Conservation (phyloP, 2,113 vertebrate species). For the Casuarius casuarius region DNA sequence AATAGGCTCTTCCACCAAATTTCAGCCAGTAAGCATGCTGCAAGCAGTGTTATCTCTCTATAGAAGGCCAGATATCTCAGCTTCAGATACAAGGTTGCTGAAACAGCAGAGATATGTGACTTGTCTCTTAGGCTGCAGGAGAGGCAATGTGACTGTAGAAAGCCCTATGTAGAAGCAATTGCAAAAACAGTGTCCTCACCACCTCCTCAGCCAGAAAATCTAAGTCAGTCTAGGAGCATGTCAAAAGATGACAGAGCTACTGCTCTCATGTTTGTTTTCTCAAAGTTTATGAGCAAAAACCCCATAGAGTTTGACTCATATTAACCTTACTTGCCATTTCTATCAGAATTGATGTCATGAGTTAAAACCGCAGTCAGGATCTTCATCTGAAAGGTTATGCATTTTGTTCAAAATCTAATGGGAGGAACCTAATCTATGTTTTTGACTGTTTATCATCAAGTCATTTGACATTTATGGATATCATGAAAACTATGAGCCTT, state of each 20-base stretch:
- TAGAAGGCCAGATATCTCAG: not conserved
- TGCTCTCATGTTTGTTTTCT: not conserved
- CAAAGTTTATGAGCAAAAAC: slow-evolving; percentile 18
- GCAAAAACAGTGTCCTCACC: not conserved
- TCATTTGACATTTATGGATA: not conserved
- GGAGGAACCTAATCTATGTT: not conserved
- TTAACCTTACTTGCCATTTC: not conserved
- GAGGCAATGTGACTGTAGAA: not conserved
- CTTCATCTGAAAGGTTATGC: not conserved
- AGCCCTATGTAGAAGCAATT: not conserved
- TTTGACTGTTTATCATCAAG: not conserved
- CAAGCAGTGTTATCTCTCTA: not conserved
- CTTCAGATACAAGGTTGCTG: not conserved
- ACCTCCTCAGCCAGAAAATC: not conserved
- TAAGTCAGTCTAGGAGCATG: not conserved
- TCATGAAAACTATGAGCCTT: not conserved
- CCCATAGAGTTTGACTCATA: not conserved
- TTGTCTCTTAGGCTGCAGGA: not conserved
- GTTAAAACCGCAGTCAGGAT: not conserved
- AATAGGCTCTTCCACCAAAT: not conserved
- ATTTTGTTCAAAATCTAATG: not conserved
- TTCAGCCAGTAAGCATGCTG: not conserved
- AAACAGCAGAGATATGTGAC: not conserved
- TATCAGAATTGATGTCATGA: not conserved
- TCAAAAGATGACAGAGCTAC: not conserved